Base-by-base conservation (phyloP, 2,888 invertebrate genomes). In the Diploptera punctata region DNA sequence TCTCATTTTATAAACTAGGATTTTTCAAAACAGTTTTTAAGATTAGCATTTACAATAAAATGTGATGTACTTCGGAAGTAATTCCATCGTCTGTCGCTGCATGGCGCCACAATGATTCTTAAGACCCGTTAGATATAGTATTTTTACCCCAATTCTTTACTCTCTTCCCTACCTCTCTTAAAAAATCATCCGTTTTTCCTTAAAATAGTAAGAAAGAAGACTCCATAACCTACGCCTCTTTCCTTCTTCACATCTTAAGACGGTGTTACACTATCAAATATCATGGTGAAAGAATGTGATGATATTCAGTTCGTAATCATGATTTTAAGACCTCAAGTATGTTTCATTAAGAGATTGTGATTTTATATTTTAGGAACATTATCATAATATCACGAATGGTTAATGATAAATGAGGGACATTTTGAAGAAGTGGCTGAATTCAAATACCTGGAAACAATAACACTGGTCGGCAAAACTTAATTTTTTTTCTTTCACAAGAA, bases 151-250 rank as follows among this genome's bases (percentile, higher is more conserved):
- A 52, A 24, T 52, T 52, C 52, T 24, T 52, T 13, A 16, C 7
- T 24, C 13, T 13, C 3, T 3, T 24, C 1, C 52, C n/a, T 24
- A 3, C 24, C 10, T 10, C 10, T 5, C 33, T 33, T 33, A 33
- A 33, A 33, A 33, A 18, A 24, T 3, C 24, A 52, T 4, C n/a
- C n/a, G 7, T n/a, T 21, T 52, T 52, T 13, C 24, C 57, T n/a
- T 5, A 57, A 24, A 57, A 54, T 54, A 54, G 7, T 24, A 54
- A 54, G 54, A 54, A 57, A n/a, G 24, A 21, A 52, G 57, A 24
- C 57, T 24, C 57, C 29, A 29, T 24, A n/a, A 29, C n/a, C 31
- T 29, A n/a, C n/a, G 16, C 57, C 31, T 1, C 57, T 54, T 21
- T 24, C 4, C 52, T 10, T 57, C 29, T 29, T 29, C 57, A 24